phyloP scores from a whole-genome alignment of 2,888 invertebrate species.

The Malthinus flaveolus region DNA sequence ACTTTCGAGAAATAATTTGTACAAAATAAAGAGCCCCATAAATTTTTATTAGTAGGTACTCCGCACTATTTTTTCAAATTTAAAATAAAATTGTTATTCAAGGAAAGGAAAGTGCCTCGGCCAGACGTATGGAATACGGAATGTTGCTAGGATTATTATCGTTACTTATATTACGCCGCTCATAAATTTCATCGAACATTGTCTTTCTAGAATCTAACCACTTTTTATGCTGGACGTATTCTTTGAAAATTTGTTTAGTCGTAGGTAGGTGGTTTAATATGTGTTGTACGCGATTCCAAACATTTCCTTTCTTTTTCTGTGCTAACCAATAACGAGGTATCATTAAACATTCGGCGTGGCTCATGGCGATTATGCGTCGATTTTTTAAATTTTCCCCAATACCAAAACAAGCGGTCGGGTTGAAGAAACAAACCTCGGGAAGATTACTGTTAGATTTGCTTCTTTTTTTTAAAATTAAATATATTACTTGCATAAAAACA shows the following conservation, averaged over 20 bases:
- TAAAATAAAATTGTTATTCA: too few species aligned
- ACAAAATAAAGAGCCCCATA: too few species aligned
- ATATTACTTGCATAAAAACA: too few species aligned
- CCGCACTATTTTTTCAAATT: too few species aligned
- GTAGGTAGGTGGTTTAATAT: conserved; percentile 65
- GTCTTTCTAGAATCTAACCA: conserved; percentile 62
- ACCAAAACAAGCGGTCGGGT: conserved; percentile 67
- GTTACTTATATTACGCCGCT: neutral
- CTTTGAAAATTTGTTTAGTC: conserved; percentile 60
- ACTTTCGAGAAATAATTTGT: too few species aligned
- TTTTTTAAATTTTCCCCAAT: conserved; percentile 68
- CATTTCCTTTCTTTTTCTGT: conserved; percentile 66
- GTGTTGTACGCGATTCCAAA: conserved; percentile 66
- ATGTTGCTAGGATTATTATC: conserved; percentile 24
- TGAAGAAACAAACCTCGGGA: conserved; percentile 58
- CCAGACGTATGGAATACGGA: conserved; percentile 33
- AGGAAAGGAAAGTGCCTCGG: neutral
- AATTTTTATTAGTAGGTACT: too few species aligned
- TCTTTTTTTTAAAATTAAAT: too few species aligned
- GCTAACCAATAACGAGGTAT: conserved; percentile 72
- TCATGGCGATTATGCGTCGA: conserved; percentile 67
- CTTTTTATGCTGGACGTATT: conserved; percentile 59
- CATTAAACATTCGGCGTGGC: conserved; percentile 66
- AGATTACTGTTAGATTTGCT: too few species aligned
- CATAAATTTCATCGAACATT: conserved; percentile 57